Percentiles rank a stretch among this genome's conserved stretches.
These are phyloP conservation scores for Tachycineta bicolor DNA, from an alignment of 2,113 vertebrate genomes.

Conservation along the genomic window DNA sequence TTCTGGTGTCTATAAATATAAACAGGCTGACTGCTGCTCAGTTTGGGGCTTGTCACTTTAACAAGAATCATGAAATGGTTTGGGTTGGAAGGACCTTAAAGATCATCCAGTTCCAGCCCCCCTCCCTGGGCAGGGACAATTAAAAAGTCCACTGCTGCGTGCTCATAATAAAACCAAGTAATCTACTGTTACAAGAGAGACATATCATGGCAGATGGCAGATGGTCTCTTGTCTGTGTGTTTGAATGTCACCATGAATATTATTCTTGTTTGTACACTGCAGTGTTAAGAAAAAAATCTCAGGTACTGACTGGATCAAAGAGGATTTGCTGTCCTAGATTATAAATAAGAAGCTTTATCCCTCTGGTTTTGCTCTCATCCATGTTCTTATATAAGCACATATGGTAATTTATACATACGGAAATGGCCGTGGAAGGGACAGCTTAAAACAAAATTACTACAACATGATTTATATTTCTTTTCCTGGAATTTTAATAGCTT, in stretches of 20 bases:
- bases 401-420: not conserved
- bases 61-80: not conserved
- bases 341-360: slow-evolving; percentile 50
- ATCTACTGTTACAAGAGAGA: not conserved
- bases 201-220: slow-evolving; percentile 43
- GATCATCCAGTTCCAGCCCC: not conserved
- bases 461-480: slow-evolving; percentile 16
- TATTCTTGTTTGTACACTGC: slow-evolving; percentile 37
- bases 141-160: not conserved
- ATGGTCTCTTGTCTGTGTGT: slow-evolving; percentile 21
- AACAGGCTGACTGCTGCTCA: not conserved
- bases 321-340: slow-evolving; percentile 66
- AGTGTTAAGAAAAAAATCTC: slow-evolving; percentile 42
- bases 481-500: slow-evolving; percentile 15
- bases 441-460: not conserved
- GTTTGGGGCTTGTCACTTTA: not conserved
- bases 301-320: slow-evolving; percentile 55
- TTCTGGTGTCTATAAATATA: not conserved
- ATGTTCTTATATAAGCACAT: slow-evolving; percentile 33
- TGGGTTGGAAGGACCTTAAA: not conserved
- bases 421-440: not conserved
- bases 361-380: slow-evolving; percentile 24
- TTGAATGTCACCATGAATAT: slow-evolving; percentile 49
- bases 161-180: not conserved
- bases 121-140: not conserved